Evolutionary conservation across 2,113 vertebrate genomes (phyloP), one percentile per base, ranked within the genome.

Genomic region (Gnathonemus echidnorhynchus): DNA sequence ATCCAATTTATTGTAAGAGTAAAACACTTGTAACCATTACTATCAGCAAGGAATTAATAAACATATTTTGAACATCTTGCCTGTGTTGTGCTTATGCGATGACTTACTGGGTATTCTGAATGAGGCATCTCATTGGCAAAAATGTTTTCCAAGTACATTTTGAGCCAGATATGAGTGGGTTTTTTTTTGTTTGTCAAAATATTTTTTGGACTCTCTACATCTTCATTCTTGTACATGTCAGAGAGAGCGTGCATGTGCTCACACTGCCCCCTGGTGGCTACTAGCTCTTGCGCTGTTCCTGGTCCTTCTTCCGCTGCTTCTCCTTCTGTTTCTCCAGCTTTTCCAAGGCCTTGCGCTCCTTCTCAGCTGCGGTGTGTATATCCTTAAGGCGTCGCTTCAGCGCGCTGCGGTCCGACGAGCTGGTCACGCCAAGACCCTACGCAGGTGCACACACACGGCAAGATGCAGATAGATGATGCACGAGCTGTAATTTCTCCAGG

Each of bases 361-460:
- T 97, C 94, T 97, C 96, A 0, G 93, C 96, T 0, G 97, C 96
- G 0, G 91, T 88, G 0, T 96, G 96, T 91, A 98, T 94, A 87
- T 97, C 97, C 94, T 97, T 97, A 87, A 98, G 93, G 89, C 96
- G 96, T 31, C 96, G 94, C 94, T 97, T 98, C 91, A 98, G 95
- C 9, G 95, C 89, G 0, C 96, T 94, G 10, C 97, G 97, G 83
- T 98, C 97, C 0, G 97, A 95, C 0, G 97, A 95, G 92, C 95
- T 97, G 94, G 95, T 92, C 90, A 98, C 96, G 2, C 97, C 97
- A 92, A 98, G 95, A 31, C 95, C 95, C 97, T 97, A 94, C 2
- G 9, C 49, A 86, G 80, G 77, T 53, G 11, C 42, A 70, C 62
- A 45, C 45, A 45, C 39, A 58, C 31, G 1, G 19, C n/a, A 4